Evolutionary conservation across 2,113 vertebrate species (phyloP), one percentile per base, ranked within the genome.

Genomic region (Ellobius talpinus): DNA sequence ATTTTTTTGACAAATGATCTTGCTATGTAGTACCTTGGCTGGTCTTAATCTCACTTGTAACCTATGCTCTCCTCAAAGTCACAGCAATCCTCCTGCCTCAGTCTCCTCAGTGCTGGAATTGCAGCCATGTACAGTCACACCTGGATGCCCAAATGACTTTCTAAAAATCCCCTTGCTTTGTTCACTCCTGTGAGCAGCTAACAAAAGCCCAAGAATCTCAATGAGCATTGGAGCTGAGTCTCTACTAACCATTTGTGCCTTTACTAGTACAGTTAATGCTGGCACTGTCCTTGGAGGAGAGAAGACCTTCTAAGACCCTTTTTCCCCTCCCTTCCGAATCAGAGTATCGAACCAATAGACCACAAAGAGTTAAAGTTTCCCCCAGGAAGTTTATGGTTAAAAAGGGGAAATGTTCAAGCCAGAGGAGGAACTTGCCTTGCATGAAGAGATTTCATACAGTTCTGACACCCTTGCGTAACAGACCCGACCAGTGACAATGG

Each of bases 201-300:
- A 91, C 88, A 97, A 95, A 98, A 95, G 66, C 79, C 52, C 95
- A 92, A 72, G 81, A 91, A 98, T 94, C 76, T 97, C 94, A 0
- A 0, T 26, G 74, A 98, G 91, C 97, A 96, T 89, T 89, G 95
- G 92, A 98, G 94, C 89, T 26, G 3, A 85, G 52, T 89, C 76
- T 24, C 21, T 65, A 72, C 70, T 93, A 93, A 97, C 97, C 95
- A 7, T 5, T 91, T 95, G 95, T 93, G 76, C 97, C 86, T 97
- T 97, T 97, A 98, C 97, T 98, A 97, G 97, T 97, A 97, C 52
- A 97, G 96, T 98, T 97, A 97, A 97, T 92, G 58, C 26, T 65
- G 23, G 21, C 26, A 7, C 36, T 61, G 6, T 84, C n/a, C 55
- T 29, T n/a, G n/a, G 12, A 58, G 36, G 21, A 39, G 7, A 63